Conservation (phyloP, 1,140 invertebrate genomes). For the Zaprionus vittiger region DNA sequence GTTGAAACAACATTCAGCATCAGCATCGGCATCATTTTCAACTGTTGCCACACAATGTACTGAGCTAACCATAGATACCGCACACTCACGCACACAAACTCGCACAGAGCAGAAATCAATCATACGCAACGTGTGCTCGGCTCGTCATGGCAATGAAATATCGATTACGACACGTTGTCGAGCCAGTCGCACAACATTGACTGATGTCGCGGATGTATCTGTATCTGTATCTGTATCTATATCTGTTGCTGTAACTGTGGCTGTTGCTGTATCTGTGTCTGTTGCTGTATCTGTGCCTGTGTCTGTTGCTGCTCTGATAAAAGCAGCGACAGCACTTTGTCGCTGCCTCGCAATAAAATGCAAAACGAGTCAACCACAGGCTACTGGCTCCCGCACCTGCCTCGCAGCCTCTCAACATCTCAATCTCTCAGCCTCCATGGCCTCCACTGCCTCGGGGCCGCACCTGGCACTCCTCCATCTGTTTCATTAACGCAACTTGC, state of each 20-base stretch:
- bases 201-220: constrained; percentile 56
- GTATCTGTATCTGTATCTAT: constrained; percentile 11
- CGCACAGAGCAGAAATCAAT: constrained; percentile 62
- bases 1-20: constrained; percentile 22
- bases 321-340: constrained; percentile 29
- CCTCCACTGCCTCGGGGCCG: neutral
- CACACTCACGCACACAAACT: constrained; percentile 4
- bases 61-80: constrained; percentile 24
- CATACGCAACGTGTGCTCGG: constrained; percentile 69
- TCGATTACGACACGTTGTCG: constrained; percentile 72
- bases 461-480: constrained; percentile 1
- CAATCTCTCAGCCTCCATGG: neutral
- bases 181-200: constrained; percentile 40
- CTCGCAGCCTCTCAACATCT: neutral
- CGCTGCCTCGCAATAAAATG: constrained; percentile 49
- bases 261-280: neutral
- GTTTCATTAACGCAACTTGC: constrained; percentile 65
- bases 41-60: constrained; percentile 32
- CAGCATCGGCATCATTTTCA: constrained; percentile 19
- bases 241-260: constrained; percentile 8
- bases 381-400: constrained; percentile 19
- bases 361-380: constrained; percentile 67
- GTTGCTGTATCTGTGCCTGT: constrained; percentile 1
- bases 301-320: constrained; percentile 19
- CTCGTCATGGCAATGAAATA: constrained; percentile 73